Conservation (phyloP, 2,113 vertebrate genomes). For the Catagonus wagneri region DNA sequence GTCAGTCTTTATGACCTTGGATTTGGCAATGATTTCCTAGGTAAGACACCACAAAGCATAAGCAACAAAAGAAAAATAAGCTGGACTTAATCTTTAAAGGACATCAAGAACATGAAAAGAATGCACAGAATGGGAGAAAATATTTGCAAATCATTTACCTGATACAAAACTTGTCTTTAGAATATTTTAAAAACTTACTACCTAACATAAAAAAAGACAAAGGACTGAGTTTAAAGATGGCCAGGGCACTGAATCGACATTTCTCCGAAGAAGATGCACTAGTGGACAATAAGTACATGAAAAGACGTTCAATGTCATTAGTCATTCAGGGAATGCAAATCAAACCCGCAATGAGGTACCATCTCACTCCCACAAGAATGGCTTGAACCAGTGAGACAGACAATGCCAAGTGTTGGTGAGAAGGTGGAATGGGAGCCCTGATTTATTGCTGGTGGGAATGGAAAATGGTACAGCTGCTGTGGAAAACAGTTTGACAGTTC, state of each 20-base stretch:
- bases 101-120: background rate
- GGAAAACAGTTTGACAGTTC: background rate
- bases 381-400: background rate
- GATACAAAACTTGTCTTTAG: background rate
- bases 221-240: background rate
- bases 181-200: background rate
- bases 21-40: background rate
- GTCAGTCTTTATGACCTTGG: background rate
- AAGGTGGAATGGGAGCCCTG: background rate
- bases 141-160: background rate
- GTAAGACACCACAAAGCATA: background rate
- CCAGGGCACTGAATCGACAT: background rate
- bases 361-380: background rate
- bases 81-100: background rate
- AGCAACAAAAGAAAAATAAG: background rate
- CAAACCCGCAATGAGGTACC: background rate
- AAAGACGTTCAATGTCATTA: background rate
- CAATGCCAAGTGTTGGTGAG: background rate
- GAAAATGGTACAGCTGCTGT: too few relatives aligned
- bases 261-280: background rate
- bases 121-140: background rate
- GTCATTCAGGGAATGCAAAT: background rate
- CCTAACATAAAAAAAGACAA: background rate
- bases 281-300: background rate
- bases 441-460: background rate